Conservation (phyloP, 1,140 invertebrate species). For the Physella acuta region DNA sequence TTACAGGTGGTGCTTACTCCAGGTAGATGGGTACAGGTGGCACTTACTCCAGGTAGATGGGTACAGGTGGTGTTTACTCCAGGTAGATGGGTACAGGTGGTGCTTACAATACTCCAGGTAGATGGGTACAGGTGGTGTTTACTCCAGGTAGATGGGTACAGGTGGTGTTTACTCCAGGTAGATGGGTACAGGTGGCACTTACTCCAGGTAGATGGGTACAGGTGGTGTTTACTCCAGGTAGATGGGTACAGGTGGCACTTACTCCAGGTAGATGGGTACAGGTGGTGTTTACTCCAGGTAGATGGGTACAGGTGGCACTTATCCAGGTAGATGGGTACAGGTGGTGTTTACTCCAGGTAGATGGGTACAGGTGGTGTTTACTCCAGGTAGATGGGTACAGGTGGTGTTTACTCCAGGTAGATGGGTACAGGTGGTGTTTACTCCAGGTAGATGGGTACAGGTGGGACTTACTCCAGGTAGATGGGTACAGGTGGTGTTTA, state of each 20-base stretch:
- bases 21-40: constrained; percentile 67
- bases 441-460: constrained; percentile 66
- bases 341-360: constrained; percentile 70
- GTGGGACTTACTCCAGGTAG: constrained; percentile 70
- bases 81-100: constrained; percentile 53
- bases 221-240: constrained; percentile 71
- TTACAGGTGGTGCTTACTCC: constrained; percentile 73
- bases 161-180: constrained; percentile 71
- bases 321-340: constrained; percentile 67
- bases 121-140: constrained; percentile 69
- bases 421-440: constrained; percentile 71
- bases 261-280: constrained; percentile 66
- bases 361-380: constrained; percentile 71
- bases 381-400: constrained; percentile 66
- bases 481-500: constrained; percentile 71
- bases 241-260: constrained; percentile 69
- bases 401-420: constrained; percentile 70
- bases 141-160: constrained; percentile 66
- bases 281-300: constrained; percentile 71
- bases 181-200: constrained; percentile 69
- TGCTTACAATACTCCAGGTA: constrained; percentile 70
- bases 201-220: constrained; percentile 66
- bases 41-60: constrained; percentile 66
- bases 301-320: constrained; percentile 69
- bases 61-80: constrained; percentile 74